Evolutionary conservation across 2,888 invertebrate genomes (phyloP).

Genomic region (Anthrax anthrax): DNA sequence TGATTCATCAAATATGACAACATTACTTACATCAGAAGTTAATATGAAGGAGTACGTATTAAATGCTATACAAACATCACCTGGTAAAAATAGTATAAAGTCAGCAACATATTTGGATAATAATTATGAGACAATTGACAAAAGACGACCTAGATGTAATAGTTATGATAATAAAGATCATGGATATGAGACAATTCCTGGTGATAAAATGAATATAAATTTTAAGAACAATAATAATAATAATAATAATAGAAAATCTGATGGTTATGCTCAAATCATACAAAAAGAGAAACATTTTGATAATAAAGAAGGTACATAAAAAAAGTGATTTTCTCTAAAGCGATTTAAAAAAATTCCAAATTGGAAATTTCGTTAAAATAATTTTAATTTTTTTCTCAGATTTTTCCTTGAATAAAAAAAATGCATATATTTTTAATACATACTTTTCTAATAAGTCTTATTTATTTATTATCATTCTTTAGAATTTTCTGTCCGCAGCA

Average conservation of each 20-base stretch:
- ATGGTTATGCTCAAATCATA: conserved; percentile 24
- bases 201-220: conserved; percentile 19
- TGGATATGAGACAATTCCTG: conserved; percentile 46
- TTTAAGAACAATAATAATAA: conserved; percentile 3
- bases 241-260: conserved; percentile 29
- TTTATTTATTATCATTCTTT: background rate
- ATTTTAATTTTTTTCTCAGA: too few species aligned
- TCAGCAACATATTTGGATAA: conserved; percentile 30
- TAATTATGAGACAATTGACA: conserved; percentile 47
- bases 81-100: conserved; percentile 38
- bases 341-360: conserved; percentile 1
- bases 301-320: background rate
- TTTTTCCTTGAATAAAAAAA: too few species aligned
- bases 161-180: conserved; percentile 38
- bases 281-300: background rate
- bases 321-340: too few species aligned
- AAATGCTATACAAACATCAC: conserved; percentile 16
- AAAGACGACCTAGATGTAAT: conserved; percentile 32
- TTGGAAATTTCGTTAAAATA: too few species aligned
- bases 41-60: conserved; percentile 13
- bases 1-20: conserved; percentile 2
- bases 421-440: too few species aligned
- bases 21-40: conserved; percentile 3
- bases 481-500: background rate
- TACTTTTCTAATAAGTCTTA: too few species aligned